Evolutionary conservation across 37 sponge, comb jelly and placozoan genomes (phyloP).

Genomic region (Oopsacas minuta): DNA sequence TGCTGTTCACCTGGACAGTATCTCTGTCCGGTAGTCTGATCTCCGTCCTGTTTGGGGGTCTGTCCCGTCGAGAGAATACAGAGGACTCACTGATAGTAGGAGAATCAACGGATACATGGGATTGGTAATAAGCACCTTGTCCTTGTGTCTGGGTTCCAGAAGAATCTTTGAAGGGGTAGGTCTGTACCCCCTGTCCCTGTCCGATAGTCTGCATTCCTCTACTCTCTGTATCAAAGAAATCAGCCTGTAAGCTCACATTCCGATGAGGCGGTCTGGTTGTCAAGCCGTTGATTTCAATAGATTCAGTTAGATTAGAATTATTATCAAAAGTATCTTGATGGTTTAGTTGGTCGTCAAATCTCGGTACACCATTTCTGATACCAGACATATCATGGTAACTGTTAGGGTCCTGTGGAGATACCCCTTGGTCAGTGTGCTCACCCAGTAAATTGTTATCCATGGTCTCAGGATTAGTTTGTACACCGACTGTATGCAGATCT

Average conservation of each 20-base stretch:
- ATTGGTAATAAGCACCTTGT: neutral
- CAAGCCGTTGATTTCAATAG: neutral
- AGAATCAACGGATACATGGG: neutral
- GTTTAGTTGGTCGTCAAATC: neutral
- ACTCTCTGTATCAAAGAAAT: neutral
- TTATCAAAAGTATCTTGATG: neutral
- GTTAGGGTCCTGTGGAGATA: neutral
- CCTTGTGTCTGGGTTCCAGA: neutral
- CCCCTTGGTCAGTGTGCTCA: neutral
- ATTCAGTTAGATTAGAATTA: neutral
- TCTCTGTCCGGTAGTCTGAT: neutral
- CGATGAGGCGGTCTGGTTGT: neutral
- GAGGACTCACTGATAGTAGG: neutral
- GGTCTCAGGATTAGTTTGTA: neutral
- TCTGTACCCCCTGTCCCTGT: neutral
- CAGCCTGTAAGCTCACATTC: slow-evolving; percentile 12
- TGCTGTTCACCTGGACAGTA: neutral
- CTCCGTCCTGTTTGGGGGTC: neutral
- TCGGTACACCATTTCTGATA: neutral
- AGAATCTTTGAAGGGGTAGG: neutral
- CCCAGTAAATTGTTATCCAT: neutral
- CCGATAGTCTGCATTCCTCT: neutral
- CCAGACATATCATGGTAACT: neutral
- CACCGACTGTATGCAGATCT: neutral
- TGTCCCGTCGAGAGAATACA: neutral